Evolutionary conservation across 2,113 vertebrate species (phyloP).

Genomic region (Centropus unirufus): DNA sequence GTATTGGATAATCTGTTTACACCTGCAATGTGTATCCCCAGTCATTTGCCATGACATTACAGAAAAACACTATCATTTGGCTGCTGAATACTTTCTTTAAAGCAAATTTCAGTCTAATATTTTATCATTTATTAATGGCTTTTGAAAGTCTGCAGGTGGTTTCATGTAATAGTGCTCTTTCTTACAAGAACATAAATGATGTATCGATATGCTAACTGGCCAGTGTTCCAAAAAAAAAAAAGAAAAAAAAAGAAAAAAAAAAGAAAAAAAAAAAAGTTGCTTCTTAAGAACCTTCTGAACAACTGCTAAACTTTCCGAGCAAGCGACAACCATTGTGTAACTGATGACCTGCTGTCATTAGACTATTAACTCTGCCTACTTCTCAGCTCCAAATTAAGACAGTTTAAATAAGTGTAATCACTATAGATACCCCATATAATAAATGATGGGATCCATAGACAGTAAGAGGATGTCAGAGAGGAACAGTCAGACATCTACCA

Average conservation of each 20-base stretch:
- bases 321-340: neutral
- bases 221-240: neutral
- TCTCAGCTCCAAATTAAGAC: neutral
- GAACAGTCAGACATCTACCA: neutral
- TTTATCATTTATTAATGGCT: neutral
- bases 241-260: too few species aligned
- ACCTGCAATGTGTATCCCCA: neutral
- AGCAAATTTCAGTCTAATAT: neutral
- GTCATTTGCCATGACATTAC: neutral
- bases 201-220: accelerated
- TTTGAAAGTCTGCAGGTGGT: neutral
- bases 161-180: neutral
- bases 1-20: neutral
- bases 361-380: neutral
- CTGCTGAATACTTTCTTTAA: neutral
- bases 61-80: neutral
- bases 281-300: neutral
- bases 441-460: neutral
- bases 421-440: neutral
- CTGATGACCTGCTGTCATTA: neutral
- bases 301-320: neutral
- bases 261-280: neutral
- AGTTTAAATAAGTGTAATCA: neutral
- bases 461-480: neutral
- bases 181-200: neutral